Base-by-base conservation (phyloP, 92 coral and sea anemone species). In the Anthopleura xanthogrammica region DNA sequence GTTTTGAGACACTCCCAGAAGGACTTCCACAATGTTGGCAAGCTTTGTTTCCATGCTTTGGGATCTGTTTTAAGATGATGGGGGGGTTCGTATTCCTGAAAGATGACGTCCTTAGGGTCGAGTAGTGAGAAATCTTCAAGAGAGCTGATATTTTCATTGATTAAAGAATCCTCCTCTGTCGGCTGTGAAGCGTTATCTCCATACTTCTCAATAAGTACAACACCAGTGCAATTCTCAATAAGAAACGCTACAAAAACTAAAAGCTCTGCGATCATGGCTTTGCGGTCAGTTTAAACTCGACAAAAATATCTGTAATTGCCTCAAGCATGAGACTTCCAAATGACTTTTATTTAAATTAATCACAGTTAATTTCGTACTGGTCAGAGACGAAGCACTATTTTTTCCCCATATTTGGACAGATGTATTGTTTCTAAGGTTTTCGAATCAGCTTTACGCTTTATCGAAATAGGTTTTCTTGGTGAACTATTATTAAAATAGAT, bases 71-170 rank as follows among this genome's bases (percentile, higher is more conserved):
- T 43, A 40, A 55, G 70, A 42, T 74, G 66, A 19, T 7, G 39
- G 9, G 76, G 90, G 4, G 93, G 86, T 22, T 87, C 90, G 78
- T 80, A 92, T 77, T 92, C 95, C n/a, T 88, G 91, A 70, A 92
- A 92, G 11, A 89, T 83, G 36, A 84, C 76, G 64, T 92, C 95
- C 57, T 75, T 55, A 20, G 76, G 12, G 52, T 86, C 90, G 50
- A 86, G 84, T 20, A 71, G 52, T n/a, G 87, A 81, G 39, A 89
- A 86, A 42, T 86, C 90, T 3, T 79, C 48, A 16, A 89, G 77
- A 16, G 68, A 71, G n/a, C 52, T 78, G 12, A 16, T 41, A 48
- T 87, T 75, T 72, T 87, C 87, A 13, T 77, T 81, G 65, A 52
- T 24, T 9, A 52, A 41, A 19, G 8, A 82, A 2, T 66, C 60